Evolutionary conservation across 2,113 vertebrate genomes (phyloP), one percentile per base, ranked within the genome.

Genomic region (Cyanoderma ruficeps): DNA sequence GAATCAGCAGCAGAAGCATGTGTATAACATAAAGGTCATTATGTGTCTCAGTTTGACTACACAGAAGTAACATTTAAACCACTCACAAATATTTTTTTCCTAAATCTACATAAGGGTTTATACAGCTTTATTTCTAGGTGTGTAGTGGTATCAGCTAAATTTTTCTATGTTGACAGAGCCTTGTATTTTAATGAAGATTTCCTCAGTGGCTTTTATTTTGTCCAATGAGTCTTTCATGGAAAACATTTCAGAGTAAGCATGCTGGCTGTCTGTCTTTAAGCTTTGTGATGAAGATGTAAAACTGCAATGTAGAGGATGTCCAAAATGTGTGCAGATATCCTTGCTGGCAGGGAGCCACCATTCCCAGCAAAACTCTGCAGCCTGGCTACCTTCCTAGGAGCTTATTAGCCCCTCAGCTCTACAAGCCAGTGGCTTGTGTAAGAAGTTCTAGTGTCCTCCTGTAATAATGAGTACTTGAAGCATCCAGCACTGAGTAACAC

Each of bases 241-340:
- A 70, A 56, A 56, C 3, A 1, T 70, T 95, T 27, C 46, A 46
- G 53, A 64, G 15, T 10, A 50, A 35, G 31, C 0, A 0, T 69
- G 30, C 6, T 10, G 49, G 41, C n/a, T 77, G 61, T 23, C 42
- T 80, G 13, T 50, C 49, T 37, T 27, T 46, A 31, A 74, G 42
- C 42, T 80, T 86, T 93, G 68, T 68, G 65, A 3, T 27, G 18
- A 74, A 42, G 37, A 35, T 53, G 22, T 31, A 47, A 56, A 53
- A 25, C 35, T 63, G 27, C 21, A 68, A 49, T 4, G 28, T 9
- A 35, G 42, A 72, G 24, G 30, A n/a, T 60, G n/a, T 30, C 71
- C 52, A 82, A 53, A 65, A 56, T 14, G 42, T 24, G 41, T 30
- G 30, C 24, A 15, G 6, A 0, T 35, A 53, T 3, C 65, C 52